A percentile compares a stretch with the other conserved stretches of the same genome.
These are phyloP conservation scores for Holcopasites calliopsidis DNA, from an alignment of 1,140 invertebrate species.

Conservation along the genomic window DNA sequence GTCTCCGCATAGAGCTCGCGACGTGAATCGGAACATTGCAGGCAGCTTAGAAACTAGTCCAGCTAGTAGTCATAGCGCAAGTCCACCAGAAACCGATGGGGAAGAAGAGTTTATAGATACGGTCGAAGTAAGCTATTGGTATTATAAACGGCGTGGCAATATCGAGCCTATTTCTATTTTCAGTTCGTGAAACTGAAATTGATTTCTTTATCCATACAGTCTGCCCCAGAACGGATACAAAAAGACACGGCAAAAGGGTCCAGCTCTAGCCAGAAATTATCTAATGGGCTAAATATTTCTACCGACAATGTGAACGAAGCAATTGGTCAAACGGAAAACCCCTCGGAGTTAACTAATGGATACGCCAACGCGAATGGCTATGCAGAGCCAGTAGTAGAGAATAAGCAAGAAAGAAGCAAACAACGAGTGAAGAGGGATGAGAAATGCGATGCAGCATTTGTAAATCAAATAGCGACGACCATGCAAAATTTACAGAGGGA, in stretches of 20 bases:
- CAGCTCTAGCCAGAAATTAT: conserved; percentile 54
- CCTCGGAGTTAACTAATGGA: conserved; percentile 67
- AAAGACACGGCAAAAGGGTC: conserved; percentile 70
- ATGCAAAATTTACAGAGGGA: conserved; percentile 75
- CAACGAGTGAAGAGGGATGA: conserved; percentile 69
- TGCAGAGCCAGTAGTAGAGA: conserved; percentile 41
- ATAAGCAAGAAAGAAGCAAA: conserved; percentile 66
- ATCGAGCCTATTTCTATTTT: not conserved
- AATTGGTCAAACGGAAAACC: conserved; percentile 46
- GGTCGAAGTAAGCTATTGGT: conserved; percentile 81
- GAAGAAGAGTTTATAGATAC: conserved; percentile 88
- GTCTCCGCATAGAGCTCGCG: conserved; percentile 80
- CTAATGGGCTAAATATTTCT: conserved; percentile 31
- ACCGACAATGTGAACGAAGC: conserved; percentile 49
- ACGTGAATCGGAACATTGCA: conserved; percentile 75
- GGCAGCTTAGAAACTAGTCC: conserved; percentile 78
- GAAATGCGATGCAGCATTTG: conserved; percentile 66
- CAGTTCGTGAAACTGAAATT: not conserved
- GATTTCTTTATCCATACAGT: conserved; percentile 54
- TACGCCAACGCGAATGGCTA: conserved; percentile 54
- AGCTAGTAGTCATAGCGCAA: conserved; percentile 79
- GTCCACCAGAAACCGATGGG: conserved; percentile 84
- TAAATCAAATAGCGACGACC: conserved; percentile 71
- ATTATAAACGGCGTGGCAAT: not conserved
- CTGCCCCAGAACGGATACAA: conserved; percentile 70